Percentiles rank a stretch among this genome's conserved stretches.
These are phyloP conservation scores for Scartelaos histophorus DNA, from an alignment of 2,113 vertebrate species.

Conservation along the genomic window DNA sequence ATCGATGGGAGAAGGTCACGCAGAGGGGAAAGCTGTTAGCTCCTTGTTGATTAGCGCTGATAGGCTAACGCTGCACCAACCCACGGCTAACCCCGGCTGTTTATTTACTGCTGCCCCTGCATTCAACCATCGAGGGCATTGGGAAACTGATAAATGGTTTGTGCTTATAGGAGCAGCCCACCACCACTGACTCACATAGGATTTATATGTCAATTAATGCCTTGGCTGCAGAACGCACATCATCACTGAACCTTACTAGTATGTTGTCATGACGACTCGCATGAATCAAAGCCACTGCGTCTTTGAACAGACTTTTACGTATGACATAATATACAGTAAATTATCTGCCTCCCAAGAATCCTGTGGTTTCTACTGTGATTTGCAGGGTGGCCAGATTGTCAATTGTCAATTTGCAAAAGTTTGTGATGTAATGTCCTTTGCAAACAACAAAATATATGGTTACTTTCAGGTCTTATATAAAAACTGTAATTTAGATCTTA, in stretches of 20 bases:
- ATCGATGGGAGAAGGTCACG: slow-evolving; percentile 59
- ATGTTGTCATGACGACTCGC: neutral
- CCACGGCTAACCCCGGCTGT: slow-evolving; percentile 28
- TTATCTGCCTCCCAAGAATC: neutral
- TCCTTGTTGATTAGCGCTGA: slow-evolving; percentile 57
- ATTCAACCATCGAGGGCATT: slow-evolving; percentile 11
- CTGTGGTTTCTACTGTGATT: neutral
- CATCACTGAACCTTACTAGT: neutral
- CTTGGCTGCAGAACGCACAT: slow-evolving; percentile 19
- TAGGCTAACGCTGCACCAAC: slow-evolving; percentile 40
- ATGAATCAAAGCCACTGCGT: slow-evolving; percentile 18
- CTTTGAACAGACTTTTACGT: neutral
- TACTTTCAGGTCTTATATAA: too few species aligned
- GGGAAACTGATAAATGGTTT: slow-evolving; percentile 25
- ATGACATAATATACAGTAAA: neutral
- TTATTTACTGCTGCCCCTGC: slow-evolving; percentile 53
- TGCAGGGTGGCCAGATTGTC: neutral
- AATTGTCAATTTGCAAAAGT: too few species aligned
- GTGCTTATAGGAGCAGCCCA: slow-evolving; percentile 13
- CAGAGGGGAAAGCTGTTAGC: slow-evolving; percentile 60
- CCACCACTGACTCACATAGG: slow-evolving; percentile 9
- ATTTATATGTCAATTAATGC: slow-evolving; percentile 36
- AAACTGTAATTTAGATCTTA: too few species aligned
- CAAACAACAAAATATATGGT: too few species aligned
- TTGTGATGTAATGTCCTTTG: too few species aligned